Base-by-base conservation (phyloP, 2,797 vertebrate species). In the Fundulus diaphanus region DNA sequence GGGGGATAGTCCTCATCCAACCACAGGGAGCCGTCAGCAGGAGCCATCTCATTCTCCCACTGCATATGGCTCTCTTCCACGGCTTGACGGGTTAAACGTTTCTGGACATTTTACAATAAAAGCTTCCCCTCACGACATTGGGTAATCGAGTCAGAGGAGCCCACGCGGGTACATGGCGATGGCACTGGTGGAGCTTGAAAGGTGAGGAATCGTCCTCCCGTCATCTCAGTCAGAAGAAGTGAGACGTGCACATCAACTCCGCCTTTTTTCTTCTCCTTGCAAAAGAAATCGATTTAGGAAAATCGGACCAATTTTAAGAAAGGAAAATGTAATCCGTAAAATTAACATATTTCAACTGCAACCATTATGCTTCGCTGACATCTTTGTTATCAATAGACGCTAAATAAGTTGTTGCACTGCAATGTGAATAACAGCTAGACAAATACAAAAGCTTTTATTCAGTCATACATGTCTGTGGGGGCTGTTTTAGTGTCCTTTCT, bases 11-110 rank as follows among this genome's bases (percentile, higher is more conserved):
- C 77, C 73, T 81, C 71, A 29, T 84, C 59, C 42, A 59, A 82
- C 84, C 79, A 46, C 46, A 13, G 68, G 37, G 81, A 86, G 77
- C 75, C 68, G 59, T 9, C 82, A 82, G 85, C 82, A 27, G 78
- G 80, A 86, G 83, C 77, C 74, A 37, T 90, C 80, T 80, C 69
- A 80, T 82, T 84, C 72, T 83, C 83, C 16, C 9, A 0, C 75
- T 82, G 89, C 82, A 81, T 73, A 82, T 77, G 84, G 74, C 85
- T 66, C 59, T 79, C 44, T 86, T 78, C 70, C 76, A 73, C 35
- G 82, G 72, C 75, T 54, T 44, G 24, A 63, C 56, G 9, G 0
- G 27, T 87, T 88, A 78, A 73, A 81, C 59, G 70, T 56, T 74
- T 78, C 85, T 73, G n/a, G 74, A 18, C 3, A 83, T 80, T 82